These are phyloP conservation scores for Sericinus montela DNA, from an alignment of 2,888 invertebrate species.

Conservation along the genomic window DNA sequence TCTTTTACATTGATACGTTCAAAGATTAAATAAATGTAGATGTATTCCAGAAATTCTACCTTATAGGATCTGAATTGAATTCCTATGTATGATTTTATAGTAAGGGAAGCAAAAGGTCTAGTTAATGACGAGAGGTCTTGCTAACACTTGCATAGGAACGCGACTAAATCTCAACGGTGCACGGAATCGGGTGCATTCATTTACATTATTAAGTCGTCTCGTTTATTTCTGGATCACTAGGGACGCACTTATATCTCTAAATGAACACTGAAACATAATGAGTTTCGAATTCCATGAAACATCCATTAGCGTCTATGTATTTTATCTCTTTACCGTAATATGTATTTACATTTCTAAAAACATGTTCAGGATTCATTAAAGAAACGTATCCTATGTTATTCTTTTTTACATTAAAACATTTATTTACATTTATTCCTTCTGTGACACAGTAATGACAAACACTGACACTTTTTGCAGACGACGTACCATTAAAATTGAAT, in stretches of 20 bases:
- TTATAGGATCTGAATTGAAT: slow-evolving; percentile 2
- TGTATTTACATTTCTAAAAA: no score
- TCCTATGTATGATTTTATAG: slow-evolving; percentile 16
- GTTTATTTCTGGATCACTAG: slow-evolving; percentile 49
- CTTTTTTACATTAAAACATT: no score
- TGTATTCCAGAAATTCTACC: neutral
- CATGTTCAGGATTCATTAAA: no score
- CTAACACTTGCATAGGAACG: slow-evolving; percentile 45
- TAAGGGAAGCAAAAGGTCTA: slow-evolving; percentile 10
- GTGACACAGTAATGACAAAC: no score
- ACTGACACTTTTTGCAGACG: no score
- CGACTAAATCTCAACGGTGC: slow-evolving; percentile 49
- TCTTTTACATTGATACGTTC: no score
- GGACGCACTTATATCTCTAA: slow-evolving; percentile 29
- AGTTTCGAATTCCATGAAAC: neutral
- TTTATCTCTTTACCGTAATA: no score
- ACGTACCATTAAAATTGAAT: no score
- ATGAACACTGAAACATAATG: slow-evolving; percentile 14
- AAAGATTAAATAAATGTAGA: no score
- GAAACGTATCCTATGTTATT: no score
- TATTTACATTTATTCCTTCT: no score
- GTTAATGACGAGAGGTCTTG: slow-evolving; percentile 41
- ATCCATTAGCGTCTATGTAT: no score
- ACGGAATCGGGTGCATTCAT: slow-evolving; percentile 53
- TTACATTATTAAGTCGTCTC: slow-evolving; percentile 58